These are phyloP conservation scores for Spodoptera exigua DNA, from an alignment of 2,888 invertebrate species.

Conservation along the genomic window DNA sequence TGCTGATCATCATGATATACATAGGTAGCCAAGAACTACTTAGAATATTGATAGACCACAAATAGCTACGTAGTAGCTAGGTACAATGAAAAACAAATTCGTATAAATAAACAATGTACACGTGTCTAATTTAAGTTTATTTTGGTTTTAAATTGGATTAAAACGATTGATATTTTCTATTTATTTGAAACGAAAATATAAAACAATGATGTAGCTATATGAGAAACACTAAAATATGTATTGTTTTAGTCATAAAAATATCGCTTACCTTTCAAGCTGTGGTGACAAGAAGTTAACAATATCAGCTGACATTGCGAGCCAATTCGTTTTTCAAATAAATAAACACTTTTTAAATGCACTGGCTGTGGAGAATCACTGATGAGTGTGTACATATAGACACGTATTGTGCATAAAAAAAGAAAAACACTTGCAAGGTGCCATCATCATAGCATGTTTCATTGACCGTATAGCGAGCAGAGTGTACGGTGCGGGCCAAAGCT, in stretches of 20 bases:
- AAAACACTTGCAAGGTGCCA: conserved; percentile 28
- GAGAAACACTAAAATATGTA: not conserved
- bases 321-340: not conserved
- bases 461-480: conserved; percentile 39
- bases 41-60: no score
- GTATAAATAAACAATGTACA: no score
- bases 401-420: conserved; percentile 7
- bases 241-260: not conserved
- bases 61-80: no score
- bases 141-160: no score
- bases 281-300: conserved; percentile 11
- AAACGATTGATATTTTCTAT: no score
- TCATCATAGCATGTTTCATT: conserved; percentile 29
- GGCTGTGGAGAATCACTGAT: conserved; percentile 3
- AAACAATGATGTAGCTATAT: no score
- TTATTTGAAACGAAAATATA: no score
- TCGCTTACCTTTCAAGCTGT: conserved; percentile 41
- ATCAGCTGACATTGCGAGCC: conserved; percentile 36
- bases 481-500: conserved; percentile 60
- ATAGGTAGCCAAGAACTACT: no score
- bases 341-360: conserved; percentile 3
- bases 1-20: conserved; percentile 22
- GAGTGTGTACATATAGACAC: not conserved
- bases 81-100: no score
- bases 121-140: no score